Percentiles rank a stretch among this genome's conserved stretches.
phyloP scores from a whole-genome alignment of 1,140 invertebrate species.

The Drosophila prosaltans region DNA sequence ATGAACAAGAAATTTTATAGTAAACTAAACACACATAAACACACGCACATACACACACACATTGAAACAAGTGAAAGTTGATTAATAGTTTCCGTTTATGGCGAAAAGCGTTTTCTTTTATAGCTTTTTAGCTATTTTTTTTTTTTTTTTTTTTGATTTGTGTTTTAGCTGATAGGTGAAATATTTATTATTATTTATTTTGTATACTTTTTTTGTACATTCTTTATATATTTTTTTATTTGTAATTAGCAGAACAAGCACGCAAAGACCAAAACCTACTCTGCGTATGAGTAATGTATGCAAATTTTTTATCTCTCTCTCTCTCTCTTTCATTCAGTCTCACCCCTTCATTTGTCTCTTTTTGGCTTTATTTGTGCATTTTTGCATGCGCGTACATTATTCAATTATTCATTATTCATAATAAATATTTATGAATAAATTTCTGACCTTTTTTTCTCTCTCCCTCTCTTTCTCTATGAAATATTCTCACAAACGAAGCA shows the following conservation, averaged over 20 bases:
- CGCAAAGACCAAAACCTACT: constrained; percentile 35
- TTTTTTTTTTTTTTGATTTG: constrained; percentile 21
- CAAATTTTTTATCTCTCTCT: constrained; percentile 30
- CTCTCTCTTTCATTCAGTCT: background rate
- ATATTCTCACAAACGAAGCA: constrained; percentile 54
- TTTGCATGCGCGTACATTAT: constrained; percentile 69
- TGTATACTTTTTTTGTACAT: constrained; percentile 1
- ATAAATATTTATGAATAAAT: constrained; percentile 40
- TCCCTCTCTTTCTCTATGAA: constrained; percentile 13
- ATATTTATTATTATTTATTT: constrained; percentile 27
- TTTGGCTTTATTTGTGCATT: constrained; percentile 47
- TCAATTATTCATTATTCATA: constrained; percentile 48
- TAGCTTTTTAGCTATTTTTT: constrained; percentile 5
- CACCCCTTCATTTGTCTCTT: background rate
- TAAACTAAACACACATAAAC: constrained; percentile 1
- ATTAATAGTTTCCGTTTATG: constrained; percentile 78
- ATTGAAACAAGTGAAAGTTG: constrained; percentile 68
- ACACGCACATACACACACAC: background rate
- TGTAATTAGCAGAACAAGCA: constrained; percentile 48
- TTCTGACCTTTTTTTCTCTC: constrained; percentile 19
- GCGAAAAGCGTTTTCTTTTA: constrained; percentile 35
- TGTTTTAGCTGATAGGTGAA: background rate
- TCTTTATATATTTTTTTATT: constrained; percentile 1
- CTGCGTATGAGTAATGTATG: constrained; percentile 61
- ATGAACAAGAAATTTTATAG: constrained; percentile 20